A percentile compares a stretch with the other conserved stretches of the same genome.
These are phyloP conservation scores for Brachypteracias leptosomus DNA, from an alignment of 2,113 vertebrate genomes.

Conservation along the genomic window DNA sequence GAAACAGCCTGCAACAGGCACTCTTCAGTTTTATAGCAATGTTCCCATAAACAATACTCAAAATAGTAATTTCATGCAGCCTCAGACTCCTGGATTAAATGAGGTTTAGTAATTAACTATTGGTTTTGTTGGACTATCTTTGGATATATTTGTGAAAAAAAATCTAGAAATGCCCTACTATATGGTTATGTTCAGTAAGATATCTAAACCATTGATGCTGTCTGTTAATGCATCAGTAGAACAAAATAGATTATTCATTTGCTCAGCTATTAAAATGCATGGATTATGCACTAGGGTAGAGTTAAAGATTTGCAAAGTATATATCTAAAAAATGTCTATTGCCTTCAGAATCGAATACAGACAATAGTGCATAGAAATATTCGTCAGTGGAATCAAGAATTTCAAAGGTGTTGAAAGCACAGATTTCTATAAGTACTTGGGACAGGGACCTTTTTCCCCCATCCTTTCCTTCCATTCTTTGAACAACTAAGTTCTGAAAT, in stretches of 20 bases:
- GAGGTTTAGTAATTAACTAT: neutral
- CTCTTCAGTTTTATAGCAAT: neutral
- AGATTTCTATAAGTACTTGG: neutral
- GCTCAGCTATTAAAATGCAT: neutral
- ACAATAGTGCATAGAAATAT: neutral
- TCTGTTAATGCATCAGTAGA: neutral
- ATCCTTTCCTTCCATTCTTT: neutral
- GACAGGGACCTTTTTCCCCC: neutral
- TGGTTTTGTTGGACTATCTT: neutral
- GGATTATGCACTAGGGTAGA: neutral
- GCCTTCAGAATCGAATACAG: neutral
- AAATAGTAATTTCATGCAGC: neutral
- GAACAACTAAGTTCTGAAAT: neutral
- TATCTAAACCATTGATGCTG: neutral
- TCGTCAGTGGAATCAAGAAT: neutral
- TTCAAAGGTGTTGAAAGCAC: neutral
- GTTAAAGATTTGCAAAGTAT: neutral
- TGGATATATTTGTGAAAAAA: neutral
- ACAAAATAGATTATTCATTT: neutral
- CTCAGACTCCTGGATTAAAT: neutral
- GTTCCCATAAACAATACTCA: neutral
- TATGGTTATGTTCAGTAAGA: fast-evolving
- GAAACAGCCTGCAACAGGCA: neutral
- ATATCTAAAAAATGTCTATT: neutral
- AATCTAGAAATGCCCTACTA: neutral